These are phyloP conservation scores for Amphipyra tragopoginis DNA, from an alignment of 2,888 invertebrate species.

Conservation along the genomic window DNA sequence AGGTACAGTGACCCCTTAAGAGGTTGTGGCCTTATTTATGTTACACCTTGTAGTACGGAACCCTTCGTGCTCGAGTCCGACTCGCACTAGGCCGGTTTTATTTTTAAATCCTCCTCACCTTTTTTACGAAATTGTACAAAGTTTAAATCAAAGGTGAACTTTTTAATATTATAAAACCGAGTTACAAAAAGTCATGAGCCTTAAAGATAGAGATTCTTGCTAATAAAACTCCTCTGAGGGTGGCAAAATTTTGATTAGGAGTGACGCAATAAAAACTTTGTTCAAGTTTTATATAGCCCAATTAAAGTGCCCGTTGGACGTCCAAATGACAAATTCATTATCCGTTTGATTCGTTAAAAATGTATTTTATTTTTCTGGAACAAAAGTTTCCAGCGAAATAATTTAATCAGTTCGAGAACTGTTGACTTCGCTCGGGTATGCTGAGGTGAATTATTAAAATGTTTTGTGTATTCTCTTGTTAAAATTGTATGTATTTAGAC, in stretches of 20 bases:
- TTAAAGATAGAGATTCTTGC: constrained; percentile 65
- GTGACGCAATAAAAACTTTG: constrained; percentile 75
- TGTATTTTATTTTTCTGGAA: constrained; percentile 51
- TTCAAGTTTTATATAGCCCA: constrained; percentile 67
- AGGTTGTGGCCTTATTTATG: too few species aligned
- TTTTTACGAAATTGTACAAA: constrained; percentile 63
- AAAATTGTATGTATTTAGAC: constrained; percentile 11
- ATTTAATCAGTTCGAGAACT: constrained; percentile 41
- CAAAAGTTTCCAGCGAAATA: constrained; percentile 44
- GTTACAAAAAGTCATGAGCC: constrained; percentile 68
- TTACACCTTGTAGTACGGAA: too few species aligned
- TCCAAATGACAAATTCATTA: constrained; percentile 73
- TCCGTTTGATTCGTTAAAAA: constrained; percentile 66
- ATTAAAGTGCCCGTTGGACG: constrained; percentile 70
- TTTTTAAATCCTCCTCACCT: constrained; percentile 33
- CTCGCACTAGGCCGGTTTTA: too few species aligned
- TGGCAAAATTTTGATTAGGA: constrained; percentile 76
- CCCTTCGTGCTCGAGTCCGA: too few species aligned
- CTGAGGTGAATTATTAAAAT: constrained; percentile 47
- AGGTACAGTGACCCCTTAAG: too few species aligned
- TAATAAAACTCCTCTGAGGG: constrained; percentile 69
- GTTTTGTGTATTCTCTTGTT: constrained; percentile 28
- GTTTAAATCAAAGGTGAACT: constrained; percentile 69
- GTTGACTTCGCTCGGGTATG: constrained; percentile 16
- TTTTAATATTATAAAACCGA: constrained; percentile 68